These are phyloP conservation scores for Arctocebus calabarensis DNA, from an alignment of 2,797 vertebrate genomes.

Conservation along the genomic window DNA sequence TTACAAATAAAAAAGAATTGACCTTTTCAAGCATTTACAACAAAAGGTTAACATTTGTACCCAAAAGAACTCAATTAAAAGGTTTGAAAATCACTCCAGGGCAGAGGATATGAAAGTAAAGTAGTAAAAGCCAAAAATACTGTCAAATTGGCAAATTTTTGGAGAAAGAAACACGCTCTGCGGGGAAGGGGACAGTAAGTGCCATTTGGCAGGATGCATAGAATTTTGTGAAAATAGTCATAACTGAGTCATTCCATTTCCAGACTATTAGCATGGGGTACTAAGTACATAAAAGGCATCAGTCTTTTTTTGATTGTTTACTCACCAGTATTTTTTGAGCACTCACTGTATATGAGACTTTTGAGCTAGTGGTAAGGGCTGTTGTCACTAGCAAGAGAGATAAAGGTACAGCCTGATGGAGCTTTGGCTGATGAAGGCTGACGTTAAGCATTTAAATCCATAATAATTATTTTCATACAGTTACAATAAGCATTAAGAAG, in stretches of 20 bases:
- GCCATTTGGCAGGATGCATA: accelerated
- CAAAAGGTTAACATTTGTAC: neutral
- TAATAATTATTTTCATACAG: accelerated
- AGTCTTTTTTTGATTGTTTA: neutral
- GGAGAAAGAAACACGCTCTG: neutral
- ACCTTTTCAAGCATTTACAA: neutral
- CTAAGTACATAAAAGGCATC: neutral
- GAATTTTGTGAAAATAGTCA: neutral
- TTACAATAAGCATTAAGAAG: accelerated
- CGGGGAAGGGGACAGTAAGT: neutral
- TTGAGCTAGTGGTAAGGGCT: accelerated
- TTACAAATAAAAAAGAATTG: neutral
- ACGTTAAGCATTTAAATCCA: accelerated
- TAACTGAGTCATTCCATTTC: neutral
- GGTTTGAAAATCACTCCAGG: neutral
- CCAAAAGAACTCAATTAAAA: neutral
- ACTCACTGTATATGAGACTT: neutral
- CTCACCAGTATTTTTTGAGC: neutral
- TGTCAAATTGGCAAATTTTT: neutral
- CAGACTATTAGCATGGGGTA: accelerated
- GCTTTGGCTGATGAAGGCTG: neutral
- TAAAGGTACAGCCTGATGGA: neutral
- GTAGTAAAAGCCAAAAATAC: accelerated
- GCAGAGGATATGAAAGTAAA: no score
- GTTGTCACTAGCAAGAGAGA: accelerated